Conservation (phyloP, 2,888 invertebrate species). For the Drosophila heteroneura region DNA sequence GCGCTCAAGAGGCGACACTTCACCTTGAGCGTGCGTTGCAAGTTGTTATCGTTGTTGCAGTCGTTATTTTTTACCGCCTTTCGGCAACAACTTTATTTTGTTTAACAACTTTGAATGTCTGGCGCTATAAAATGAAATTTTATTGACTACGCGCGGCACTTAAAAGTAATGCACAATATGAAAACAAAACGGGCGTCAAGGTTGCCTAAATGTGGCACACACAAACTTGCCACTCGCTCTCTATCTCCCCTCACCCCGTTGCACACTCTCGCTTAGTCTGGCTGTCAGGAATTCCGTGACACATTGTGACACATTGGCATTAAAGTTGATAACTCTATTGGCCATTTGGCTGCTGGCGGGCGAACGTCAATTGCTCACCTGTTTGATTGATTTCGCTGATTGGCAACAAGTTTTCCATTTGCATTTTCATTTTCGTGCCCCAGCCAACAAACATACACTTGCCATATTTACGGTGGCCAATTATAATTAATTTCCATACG, state of each 20-base stretch:
- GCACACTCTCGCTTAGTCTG: neutral
- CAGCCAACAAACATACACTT: conserved; percentile 1
- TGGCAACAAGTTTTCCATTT: conserved; percentile 77
- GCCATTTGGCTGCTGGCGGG: conserved; percentile 57
- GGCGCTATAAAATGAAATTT: conserved; percentile 71
- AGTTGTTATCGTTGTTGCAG: conserved; percentile 38
- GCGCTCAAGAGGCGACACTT: conserved; percentile 60
- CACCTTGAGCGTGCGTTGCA: conserved; percentile 63
- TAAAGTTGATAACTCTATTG: conserved; percentile 81
- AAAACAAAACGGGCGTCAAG: conserved; percentile 50
- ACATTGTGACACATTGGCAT: conserved; percentile 73
- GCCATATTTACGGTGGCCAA: conserved; percentile 62
- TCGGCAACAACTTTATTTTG: conserved; percentile 66
- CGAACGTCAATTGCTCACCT: conserved; percentile 71
- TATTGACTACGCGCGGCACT: conserved; percentile 62
- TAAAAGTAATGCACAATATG: conserved; percentile 33
- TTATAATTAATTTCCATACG: conserved; percentile 73
- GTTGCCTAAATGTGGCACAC: conserved; percentile 46
- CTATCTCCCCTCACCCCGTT: neutral
- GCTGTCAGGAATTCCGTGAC: conserved; percentile 41
- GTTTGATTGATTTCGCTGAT: conserved; percentile 75
- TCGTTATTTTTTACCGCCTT: conserved; percentile 57
- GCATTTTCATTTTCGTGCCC: conserved; percentile 50
- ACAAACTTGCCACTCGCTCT: conserved; percentile 52
- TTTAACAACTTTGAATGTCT: conserved; percentile 46